A percentile compares a stretch with the other conserved stretches of the same genome.
phyloP scores from a whole-genome alignment of 2,888 invertebrate genomes.

The Eumerus sabulonum region DNA sequence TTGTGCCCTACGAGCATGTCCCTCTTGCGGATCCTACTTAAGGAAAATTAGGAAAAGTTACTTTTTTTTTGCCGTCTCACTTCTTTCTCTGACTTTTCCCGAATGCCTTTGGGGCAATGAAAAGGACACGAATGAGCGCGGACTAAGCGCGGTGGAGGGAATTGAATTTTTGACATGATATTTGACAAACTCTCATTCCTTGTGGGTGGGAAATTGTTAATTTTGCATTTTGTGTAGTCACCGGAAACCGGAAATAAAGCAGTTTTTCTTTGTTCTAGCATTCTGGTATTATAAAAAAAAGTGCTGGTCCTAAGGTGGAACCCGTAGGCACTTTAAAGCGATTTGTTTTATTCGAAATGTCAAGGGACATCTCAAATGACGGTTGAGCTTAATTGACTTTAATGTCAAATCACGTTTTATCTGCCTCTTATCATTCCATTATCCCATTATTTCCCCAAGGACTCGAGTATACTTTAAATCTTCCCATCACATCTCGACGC shows the following conservation, averaged over 20 bases:
- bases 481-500: too few species aligned
- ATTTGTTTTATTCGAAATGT: constrained; percentile 33
- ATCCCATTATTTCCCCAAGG: too few species aligned
- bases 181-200: constrained; percentile 54
- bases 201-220: constrained; percentile 55
- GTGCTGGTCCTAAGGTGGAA: constrained; percentile 21
- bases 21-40: constrained; percentile 1
- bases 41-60: constrained; percentile 65
- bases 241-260: constrained; percentile 50
- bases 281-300: constrained; percentile 40
- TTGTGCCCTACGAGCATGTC: not conserved
- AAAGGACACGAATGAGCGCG: constrained; percentile 11
- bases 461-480: too few species aligned
- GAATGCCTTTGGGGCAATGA: constrained; percentile 46
- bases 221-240: constrained; percentile 65
- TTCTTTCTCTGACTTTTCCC: constrained; percentile 47
- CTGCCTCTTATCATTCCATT: too few species aligned
- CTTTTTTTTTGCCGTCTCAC: constrained; percentile 7
- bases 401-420: too few species aligned
- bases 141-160: constrained; percentile 45
- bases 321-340: constrained; percentile 21
- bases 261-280: constrained; percentile 8
- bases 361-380: constrained; percentile 8
- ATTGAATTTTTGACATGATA: constrained; percentile 67
- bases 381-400: too few species aligned